Conservation (phyloP, 2,797 vertebrate species). For the Iguana delicatissima region DNA sequence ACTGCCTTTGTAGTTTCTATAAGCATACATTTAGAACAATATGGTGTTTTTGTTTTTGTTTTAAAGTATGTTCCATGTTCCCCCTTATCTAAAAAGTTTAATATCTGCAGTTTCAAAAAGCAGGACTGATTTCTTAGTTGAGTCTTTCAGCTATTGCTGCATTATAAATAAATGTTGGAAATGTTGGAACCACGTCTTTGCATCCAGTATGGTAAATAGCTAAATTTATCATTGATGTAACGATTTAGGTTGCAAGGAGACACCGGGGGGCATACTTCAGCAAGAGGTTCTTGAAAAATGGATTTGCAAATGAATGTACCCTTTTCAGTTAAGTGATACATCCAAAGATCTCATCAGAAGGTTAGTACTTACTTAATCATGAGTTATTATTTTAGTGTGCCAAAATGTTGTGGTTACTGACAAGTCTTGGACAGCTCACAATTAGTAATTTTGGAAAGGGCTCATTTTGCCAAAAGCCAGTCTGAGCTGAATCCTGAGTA, state of each 20-base stretch:
- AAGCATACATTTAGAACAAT: background rate
- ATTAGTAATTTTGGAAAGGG: conserved; percentile 70
- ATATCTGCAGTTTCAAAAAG: background rate
- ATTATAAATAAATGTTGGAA: conserved; percentile 20
- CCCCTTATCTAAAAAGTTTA: background rate
- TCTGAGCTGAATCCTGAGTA: conserved; percentile 71
- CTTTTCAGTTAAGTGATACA: conserved; percentile 56
- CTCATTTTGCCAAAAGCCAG: conserved; percentile 64
- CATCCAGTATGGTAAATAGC: conserved; percentile 27
- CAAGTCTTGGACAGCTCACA: conserved; percentile 70
- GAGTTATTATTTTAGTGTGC: conserved; percentile 70
- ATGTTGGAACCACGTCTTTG: conserved; percentile 15
- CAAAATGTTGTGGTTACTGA: conserved; percentile 71
- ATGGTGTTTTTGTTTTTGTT: too few species aligned
- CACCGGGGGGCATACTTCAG: conserved; percentile 54
- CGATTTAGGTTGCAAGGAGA: conserved; percentile 57
- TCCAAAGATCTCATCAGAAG: conserved; percentile 68
- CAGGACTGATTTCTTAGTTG: conserved; percentile 1
- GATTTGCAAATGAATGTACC: conserved; percentile 63
- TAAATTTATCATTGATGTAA: conserved; percentile 57
- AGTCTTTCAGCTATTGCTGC: background rate
- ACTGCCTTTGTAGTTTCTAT: background rate
- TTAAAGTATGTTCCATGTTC: background rate
- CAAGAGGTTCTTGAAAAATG: conserved; percentile 54
- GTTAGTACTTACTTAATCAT: conserved; percentile 67